These are phyloP conservation scores for Macheiramphus alcinus DNA, from an alignment of 2,113 vertebrate species.

Conservation along the genomic window DNA sequence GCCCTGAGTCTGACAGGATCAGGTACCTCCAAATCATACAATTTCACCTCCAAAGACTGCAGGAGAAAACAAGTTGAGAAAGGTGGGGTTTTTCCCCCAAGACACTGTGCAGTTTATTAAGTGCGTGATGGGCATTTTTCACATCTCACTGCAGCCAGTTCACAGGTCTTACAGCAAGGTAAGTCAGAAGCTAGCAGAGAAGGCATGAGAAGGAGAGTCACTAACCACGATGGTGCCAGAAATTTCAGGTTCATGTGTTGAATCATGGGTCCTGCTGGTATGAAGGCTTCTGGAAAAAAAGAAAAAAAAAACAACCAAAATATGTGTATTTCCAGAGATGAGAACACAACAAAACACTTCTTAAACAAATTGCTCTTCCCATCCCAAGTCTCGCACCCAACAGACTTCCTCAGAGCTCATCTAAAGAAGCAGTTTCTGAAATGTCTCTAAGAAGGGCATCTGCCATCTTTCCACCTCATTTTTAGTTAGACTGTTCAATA, in stretches of 20 bases:
- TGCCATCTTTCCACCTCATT: background rate
- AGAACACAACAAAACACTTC: background rate
- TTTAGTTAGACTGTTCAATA: background rate
- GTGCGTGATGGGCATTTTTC: background rate
- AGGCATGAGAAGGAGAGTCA: background rate
- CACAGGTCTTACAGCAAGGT: background rate
- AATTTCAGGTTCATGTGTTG: background rate
- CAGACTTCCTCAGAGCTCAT: background rate
- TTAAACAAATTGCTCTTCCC: background rate
- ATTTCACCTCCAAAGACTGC: background rate
- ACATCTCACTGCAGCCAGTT: background rate
- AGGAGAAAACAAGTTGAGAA: background rate
- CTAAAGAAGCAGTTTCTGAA: background rate
- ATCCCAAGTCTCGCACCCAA: accelerated
- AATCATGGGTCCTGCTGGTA: background rate
- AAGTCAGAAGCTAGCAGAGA: background rate
- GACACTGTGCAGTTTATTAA: background rate
- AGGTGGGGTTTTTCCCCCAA: background rate
- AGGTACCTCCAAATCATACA: background rate
- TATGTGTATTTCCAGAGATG: background rate
- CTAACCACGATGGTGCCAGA: background rate
- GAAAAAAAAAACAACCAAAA: background rate
- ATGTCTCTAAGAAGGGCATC: background rate
- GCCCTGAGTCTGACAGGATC: background rate
- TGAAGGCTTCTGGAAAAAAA: accelerated